Conservation (phyloP, 2,113 vertebrate genomes). For the Gasterosteus aculeatus region DNA sequence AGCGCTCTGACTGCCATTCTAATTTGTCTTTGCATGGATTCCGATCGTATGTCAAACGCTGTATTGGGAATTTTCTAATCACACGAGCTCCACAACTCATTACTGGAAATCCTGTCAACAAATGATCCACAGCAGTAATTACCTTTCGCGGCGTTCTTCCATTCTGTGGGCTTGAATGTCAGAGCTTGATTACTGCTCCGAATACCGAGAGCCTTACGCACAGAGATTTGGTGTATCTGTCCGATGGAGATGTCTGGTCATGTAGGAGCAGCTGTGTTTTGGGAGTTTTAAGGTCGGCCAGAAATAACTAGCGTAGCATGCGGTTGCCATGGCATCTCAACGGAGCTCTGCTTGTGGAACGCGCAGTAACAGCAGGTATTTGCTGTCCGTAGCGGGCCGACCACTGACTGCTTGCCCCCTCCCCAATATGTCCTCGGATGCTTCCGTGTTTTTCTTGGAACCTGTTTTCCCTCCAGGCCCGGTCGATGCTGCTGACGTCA, state of each 20-base stretch:
- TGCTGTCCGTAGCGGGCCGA: conserved; percentile 16
- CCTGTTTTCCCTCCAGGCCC: conserved; percentile 19
- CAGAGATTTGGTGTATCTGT: conserved; percentile 41
- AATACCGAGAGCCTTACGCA: conserved; percentile 17
- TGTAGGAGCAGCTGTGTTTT: conserved; percentile 72
- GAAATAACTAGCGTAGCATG: conserved; percentile 68
- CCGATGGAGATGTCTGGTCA: conserved; percentile 46
- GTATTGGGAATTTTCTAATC: conserved; percentile 56
- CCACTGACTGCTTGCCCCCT: background rate
- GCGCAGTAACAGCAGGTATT: conserved; percentile 9
- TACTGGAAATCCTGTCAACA: conserved; percentile 58
- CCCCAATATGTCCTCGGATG: too few relatives aligned
- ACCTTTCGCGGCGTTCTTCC: conserved; percentile 47
- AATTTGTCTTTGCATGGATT: conserved; percentile 47
- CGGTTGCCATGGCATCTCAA: conserved; percentile 68
- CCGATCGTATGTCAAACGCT: conserved; percentile 36
- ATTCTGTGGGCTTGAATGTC: conserved; percentile 51
- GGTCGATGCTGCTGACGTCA: conserved; percentile 56
- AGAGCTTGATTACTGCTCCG: conserved; percentile 43
- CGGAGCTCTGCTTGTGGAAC: conserved; percentile 41
- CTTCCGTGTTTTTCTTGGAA: conserved; percentile 16
- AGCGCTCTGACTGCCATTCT: conserved; percentile 20
- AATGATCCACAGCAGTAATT: conserved; percentile 58
- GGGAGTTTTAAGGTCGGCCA: conserved; percentile 60
- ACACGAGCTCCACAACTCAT: conserved; percentile 47